Evolutionary conservation across 1,140 invertebrate genomes (phyloP).

Genomic region (Papilio dardanus): DNA sequence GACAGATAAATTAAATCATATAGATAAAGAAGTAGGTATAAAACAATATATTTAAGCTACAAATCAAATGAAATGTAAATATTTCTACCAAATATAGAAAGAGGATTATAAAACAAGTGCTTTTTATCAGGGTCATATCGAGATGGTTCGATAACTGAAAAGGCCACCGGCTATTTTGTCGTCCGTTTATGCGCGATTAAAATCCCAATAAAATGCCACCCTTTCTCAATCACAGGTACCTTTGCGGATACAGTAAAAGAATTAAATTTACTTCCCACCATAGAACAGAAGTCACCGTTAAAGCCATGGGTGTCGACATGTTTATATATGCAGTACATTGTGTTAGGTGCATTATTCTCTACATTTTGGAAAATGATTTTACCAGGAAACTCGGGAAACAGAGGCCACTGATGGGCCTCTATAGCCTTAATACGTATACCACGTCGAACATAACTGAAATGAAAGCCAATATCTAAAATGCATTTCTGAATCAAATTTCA

Average conservation of each 20-base stretch:
- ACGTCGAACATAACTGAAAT: neutral
- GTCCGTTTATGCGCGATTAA: conserved; percentile 4
- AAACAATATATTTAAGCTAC: neutral
- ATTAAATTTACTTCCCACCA: neutral
- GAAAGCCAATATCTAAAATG: conserved; percentile 17
- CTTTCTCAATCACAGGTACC: neutral
- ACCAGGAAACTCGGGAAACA: no score
- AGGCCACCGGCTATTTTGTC: conserved; percentile 1
- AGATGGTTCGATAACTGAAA: conserved; percentile 13
- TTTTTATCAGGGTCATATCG: neutral
- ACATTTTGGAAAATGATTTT: no score
- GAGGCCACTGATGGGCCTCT: no score
- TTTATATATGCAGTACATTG: no score
- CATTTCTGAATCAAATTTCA: neutral
- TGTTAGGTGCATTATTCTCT: no score
- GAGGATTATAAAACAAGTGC: neutral
- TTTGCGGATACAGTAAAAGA: neutral
- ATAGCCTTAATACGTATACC: no score
- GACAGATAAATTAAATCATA: no score
- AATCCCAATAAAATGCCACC: neutral
- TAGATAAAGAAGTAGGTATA: no score
- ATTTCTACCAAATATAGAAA: neutral
- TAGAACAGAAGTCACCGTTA: no score
- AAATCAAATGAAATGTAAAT: neutral
- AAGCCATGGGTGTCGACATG: no score